Conservation (phyloP, 2,113 vertebrate species). For the Saccopteryx bilineata region DNA sequence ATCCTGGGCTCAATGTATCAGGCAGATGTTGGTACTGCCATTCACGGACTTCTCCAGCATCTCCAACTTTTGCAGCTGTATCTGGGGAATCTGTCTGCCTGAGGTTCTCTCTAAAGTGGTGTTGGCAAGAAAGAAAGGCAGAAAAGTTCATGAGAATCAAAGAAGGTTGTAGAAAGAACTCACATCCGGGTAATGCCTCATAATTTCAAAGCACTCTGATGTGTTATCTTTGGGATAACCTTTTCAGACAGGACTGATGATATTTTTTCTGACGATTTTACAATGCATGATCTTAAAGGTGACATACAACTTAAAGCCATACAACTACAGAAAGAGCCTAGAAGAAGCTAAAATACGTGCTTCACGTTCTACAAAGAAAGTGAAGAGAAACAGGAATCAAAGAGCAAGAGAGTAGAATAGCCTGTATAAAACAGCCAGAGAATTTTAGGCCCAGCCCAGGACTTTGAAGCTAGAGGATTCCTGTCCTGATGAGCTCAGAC, state of each 20-base stretch:
- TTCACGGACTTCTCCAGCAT: background rate
- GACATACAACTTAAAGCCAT: background rate
- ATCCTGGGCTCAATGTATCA: background rate
- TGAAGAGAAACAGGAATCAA: background rate
- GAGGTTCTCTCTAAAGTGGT: background rate
- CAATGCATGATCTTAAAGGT: background rate
- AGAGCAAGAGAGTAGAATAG: background rate
- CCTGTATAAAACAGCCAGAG: background rate
- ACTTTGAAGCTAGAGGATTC: slow-evolving; percentile 77
- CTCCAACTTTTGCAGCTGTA: background rate
- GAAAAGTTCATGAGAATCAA: background rate
- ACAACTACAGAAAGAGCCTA: background rate
- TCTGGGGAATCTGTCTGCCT: background rate
- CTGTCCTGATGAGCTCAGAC: slow-evolving; percentile 82
- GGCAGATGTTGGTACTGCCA: background rate
- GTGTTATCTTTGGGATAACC: background rate
- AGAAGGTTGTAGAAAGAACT: slow-evolving; percentile 13
- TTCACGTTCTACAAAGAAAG: background rate
- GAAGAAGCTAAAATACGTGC: background rate
- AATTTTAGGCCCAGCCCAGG: background rate
- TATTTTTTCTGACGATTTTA: background rate
- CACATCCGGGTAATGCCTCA: background rate
- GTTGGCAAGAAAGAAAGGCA: slow-evolving; percentile 12
- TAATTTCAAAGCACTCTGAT: background rate
- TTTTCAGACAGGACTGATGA: background rate